Evolutionary conservation across 2,113 vertebrate genomes (phyloP).

Genomic region (Salvelinus sp.): DNA sequence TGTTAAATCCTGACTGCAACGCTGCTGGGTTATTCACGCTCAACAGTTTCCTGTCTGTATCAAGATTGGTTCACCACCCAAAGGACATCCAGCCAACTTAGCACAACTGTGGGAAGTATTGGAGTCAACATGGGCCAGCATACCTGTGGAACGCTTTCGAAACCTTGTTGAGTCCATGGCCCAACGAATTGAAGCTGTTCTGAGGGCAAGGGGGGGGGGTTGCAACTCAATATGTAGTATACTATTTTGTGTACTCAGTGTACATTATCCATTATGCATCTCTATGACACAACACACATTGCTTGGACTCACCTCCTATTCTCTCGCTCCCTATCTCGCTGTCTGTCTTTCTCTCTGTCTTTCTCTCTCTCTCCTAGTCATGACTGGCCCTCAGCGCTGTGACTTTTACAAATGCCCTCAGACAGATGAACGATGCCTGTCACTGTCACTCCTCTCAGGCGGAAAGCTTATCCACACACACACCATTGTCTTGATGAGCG

Average conservation of each 20-base stretch:
- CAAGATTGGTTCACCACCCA: too few relatives aligned
- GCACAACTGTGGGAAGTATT: too few relatives aligned
- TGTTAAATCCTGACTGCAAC: too few relatives aligned
- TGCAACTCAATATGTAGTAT: too few relatives aligned
- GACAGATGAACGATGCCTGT: constrained; percentile 25
- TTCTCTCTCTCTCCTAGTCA: constrained; percentile 6
- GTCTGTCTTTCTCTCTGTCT: constrained; percentile 13
- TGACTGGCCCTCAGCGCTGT: constrained; percentile 35
- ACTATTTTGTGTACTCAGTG: background rate
- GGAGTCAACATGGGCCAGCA: too few relatives aligned
- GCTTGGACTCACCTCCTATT: constrained; percentile 31
- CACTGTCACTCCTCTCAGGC: constrained; percentile 16
- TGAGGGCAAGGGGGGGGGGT: too few relatives aligned
- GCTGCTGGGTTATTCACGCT: too few relatives aligned
- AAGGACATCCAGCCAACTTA: too few relatives aligned
- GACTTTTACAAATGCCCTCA: constrained; percentile 39
- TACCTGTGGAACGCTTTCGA: too few relatives aligned
- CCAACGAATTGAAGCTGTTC: too few relatives aligned
- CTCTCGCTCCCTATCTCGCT: constrained; percentile 30
- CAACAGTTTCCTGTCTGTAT: too few relatives aligned
- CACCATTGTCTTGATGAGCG: constrained; percentile 7
- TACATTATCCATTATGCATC: constrained; percentile 54
- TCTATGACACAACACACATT: constrained; percentile 7
- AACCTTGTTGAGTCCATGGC: too few relatives aligned
- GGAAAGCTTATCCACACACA: constrained; percentile 16